Conservation (phyloP, 2,888 invertebrate genomes). For the Pogonocherus hispidulus region DNA sequence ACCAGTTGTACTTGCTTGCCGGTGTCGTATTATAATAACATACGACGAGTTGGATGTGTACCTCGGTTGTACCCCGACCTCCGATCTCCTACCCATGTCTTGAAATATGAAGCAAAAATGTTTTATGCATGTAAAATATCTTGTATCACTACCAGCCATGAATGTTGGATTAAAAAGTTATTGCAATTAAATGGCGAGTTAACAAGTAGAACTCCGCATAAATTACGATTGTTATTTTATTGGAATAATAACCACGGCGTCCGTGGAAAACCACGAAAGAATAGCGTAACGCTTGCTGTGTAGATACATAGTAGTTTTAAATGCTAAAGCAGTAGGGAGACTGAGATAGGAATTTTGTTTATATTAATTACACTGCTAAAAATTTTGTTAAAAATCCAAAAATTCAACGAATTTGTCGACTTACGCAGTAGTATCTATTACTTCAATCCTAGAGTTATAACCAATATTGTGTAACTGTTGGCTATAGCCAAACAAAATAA, state of each 20-base stretch:
- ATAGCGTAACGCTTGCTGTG: background rate
- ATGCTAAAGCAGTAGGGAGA: background rate
- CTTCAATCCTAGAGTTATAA: no score
- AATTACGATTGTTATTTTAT: conserved; percentile 25
- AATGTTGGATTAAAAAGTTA: conserved; percentile 40
- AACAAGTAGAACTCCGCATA: conserved; percentile 24
- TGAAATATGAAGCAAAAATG: conserved; percentile 46
- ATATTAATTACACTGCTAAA: no score
- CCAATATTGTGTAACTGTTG: no score
- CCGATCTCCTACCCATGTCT: conserved; percentile 21
- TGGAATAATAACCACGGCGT: background rate
- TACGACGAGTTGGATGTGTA: conserved; percentile 48
- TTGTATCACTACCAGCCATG: conserved; percentile 43
- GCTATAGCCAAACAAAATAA: no score
- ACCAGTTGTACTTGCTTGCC: conserved; percentile 59
- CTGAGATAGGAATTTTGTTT: background rate
- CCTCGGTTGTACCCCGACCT: conserved; percentile 32
- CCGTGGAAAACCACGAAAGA: background rate
- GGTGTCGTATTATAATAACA: conserved; percentile 61
- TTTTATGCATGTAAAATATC: conserved; percentile 46
- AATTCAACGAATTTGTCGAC: no score
- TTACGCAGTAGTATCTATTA: no score
- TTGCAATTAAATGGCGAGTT: conserved; percentile 42
- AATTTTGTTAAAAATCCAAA: no score
- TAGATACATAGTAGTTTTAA: background rate